Base-by-base conservation (phyloP, 1,140 invertebrate genomes). In the Cephus cinctus region DNA sequence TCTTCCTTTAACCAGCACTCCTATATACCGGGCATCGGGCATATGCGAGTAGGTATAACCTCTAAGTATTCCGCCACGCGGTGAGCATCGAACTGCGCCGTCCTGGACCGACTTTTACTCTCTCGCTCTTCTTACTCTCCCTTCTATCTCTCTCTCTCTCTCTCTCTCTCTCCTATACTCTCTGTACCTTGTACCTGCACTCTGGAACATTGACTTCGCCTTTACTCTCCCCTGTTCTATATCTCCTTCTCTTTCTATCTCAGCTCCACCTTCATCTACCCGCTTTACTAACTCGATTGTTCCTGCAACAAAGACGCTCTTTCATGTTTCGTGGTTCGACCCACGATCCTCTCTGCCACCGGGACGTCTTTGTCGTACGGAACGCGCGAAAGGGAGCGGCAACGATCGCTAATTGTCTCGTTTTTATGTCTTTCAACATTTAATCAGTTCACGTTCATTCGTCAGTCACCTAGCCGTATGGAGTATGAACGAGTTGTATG, bases 1-100 rank as follows among this genome's bases (percentile, higher is more conserved):
- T 68, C 67, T 69, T 63, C 53, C 58, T 53, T n/a, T 64, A 66
- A 68, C 62, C 64, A 62, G 64, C 52, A 11, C 34, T 18, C n/a
- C n/a, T n/a, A n/a, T n/a, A n/a, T n/a, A n/a, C n/a, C n/a, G n/a
- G n/a, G n/a, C n/a, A 27, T n/a, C 25, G 25, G 25, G 25, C n/a
- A n/a, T 27, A 27, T n/a, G 25, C 25, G 25, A n/a, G 25, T n/a
- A 6, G 25, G 25, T 27, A 27, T 27, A n/a, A 27, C 25, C 25
- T n/a, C 25, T 27, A 27, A 27, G n/a, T n/a, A n/a, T n/a, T n/a
- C 25, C 25, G 25, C 25, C 6, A 27, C 6, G 25, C n/a, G 25
- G 25, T 8, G 25, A 8, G 25, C 25, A 27, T n/a, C 25, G 25
- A 27, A 8, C 25, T 6, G 30, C 39, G 35, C 25, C 25, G 25